These are phyloP conservation scores for Oryctes rhinoceros DNA, from an alignment of 1,140 invertebrate species.

Conservation along the genomic window DNA sequence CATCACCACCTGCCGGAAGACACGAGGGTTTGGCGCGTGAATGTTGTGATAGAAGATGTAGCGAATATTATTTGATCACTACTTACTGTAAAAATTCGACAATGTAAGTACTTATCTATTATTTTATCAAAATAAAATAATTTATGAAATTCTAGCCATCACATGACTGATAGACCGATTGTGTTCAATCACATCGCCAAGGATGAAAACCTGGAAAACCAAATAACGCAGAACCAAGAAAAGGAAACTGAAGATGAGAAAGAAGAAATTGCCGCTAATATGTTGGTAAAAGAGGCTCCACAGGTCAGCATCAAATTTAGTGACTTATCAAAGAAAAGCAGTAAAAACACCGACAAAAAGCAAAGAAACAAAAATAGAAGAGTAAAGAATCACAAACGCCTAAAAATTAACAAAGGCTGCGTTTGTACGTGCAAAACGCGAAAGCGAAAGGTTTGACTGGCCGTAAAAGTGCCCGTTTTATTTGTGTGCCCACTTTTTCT, in stretches of 20 bases:
- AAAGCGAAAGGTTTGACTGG: constrained; percentile 2
- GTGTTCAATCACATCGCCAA: neutral
- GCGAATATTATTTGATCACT: constrained; percentile 1
- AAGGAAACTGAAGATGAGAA: neutral
- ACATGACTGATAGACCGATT: neutral
- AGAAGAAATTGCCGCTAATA: neutral
- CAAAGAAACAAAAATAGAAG: neutral
- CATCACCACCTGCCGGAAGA: neutral
- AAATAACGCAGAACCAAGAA: neutral
- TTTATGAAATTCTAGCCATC: constrained; percentile 2
- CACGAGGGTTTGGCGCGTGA: neutral
- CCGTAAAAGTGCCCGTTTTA: neutral
- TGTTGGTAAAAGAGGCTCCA: neutral
- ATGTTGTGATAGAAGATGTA: neutral
- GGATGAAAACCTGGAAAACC: neutral
- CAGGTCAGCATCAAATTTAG: neutral
- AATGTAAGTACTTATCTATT: neutral
- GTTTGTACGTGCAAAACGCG: constrained; percentile 4
- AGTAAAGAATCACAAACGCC: neutral
- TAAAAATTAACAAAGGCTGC: neutral
- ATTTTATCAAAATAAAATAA: neutral
- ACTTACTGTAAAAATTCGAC: constrained; percentile 4
- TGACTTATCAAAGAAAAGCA: neutral
- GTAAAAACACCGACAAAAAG: neutral
- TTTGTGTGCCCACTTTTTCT: neutral